A percentile compares a stretch with the other conserved stretches of the same genome.
phyloP scores from a whole-genome alignment of 2,888 invertebrate species.

The Nowickia ferox region DNA sequence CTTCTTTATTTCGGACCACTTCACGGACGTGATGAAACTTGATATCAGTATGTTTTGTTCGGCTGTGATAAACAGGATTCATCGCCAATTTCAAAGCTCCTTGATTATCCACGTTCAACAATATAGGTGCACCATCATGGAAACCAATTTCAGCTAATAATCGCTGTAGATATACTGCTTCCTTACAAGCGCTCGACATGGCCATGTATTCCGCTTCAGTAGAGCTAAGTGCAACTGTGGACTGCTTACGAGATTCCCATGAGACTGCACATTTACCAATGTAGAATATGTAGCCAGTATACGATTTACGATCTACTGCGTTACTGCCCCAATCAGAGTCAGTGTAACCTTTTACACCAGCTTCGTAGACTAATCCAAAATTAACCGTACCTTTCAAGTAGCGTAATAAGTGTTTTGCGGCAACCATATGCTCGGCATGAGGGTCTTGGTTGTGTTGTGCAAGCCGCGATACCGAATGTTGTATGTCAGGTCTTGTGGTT shows the following conservation, averaged over 20 bases:
- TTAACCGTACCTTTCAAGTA: conserved; percentile 16
- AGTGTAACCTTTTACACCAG: conserved; percentile 12
- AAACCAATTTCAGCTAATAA: no score
- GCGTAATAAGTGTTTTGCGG: conserved; percentile 10
- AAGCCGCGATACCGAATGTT: conserved; percentile 15
- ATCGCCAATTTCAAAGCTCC: conserved; percentile 62
- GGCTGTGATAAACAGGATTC: conserved; percentile 67
- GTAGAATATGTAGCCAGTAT: conserved; percentile 40
- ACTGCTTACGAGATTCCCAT: conserved; percentile 44
- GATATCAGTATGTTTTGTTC: conserved; percentile 59
- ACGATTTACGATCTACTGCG: conserved; percentile 42
- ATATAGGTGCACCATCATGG: not conserved
- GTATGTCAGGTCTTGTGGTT: conserved; percentile 15
- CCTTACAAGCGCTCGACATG: conserved; percentile 46
- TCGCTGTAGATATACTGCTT: conserved; percentile 34
- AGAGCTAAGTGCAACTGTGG: conserved; percentile 47
- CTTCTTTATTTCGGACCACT: conserved; percentile 41
- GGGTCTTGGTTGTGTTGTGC: conserved; percentile 14
- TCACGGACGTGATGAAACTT: conserved; percentile 50
- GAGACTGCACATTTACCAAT: conserved; percentile 25
- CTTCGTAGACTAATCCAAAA: conserved; percentile 8
- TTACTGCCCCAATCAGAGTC: conserved; percentile 51
- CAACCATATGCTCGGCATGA: conserved; percentile 19
- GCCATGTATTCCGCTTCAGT: conserved; percentile 54
- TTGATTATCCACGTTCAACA: conserved; percentile 52